phyloP scores from a whole-genome alignment of 2,888 invertebrate genomes.

The Isoperla grammatica region DNA sequence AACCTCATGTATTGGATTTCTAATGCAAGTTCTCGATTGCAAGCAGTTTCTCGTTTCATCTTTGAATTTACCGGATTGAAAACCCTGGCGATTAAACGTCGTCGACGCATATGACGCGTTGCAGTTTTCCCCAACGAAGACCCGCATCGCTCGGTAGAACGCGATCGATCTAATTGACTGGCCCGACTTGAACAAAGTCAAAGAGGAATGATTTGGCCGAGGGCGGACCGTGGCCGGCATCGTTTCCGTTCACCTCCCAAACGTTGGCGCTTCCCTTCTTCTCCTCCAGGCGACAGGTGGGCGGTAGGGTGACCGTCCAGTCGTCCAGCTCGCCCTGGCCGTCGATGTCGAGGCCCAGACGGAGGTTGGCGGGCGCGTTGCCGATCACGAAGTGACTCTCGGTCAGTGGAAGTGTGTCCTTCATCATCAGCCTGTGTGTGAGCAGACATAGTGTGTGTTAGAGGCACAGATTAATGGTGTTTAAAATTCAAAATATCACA shows the following conservation, averaged over 20 bases:
- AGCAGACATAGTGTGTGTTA: too few relatives aligned
- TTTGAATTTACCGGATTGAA: too few relatives aligned
- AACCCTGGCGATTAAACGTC: too few relatives aligned
- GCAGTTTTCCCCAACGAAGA: too few relatives aligned
- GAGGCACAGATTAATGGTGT: too few relatives aligned
- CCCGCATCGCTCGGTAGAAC: too few relatives aligned
- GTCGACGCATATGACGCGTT: too few relatives aligned
- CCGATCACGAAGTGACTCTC: conserved; percentile 53
- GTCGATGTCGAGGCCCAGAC: conserved; percentile 43
- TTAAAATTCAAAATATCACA: too few relatives aligned
- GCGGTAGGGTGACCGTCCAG: conserved; percentile 17
- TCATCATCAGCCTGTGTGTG: conserved; percentile 55
- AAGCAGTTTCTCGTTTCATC: too few relatives aligned
- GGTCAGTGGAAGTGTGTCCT: conserved; percentile 54
- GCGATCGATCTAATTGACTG: conserved; percentile 43
- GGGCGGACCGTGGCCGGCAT: conserved; percentile 18
- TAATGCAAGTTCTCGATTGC: too few relatives aligned
- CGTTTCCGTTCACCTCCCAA: background rate
- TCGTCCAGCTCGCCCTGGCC: conserved; percentile 34
- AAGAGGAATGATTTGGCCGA: conserved; percentile 41
- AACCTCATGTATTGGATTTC: too few relatives aligned
- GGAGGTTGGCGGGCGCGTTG: conserved; percentile 43
- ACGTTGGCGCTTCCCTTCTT: background rate
- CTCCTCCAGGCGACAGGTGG: background rate
- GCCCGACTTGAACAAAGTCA: conserved; percentile 42